These are phyloP conservation scores for Phycodurus eques DNA, from an alignment of 2,113 vertebrate genomes.

Conservation along the genomic window DNA sequence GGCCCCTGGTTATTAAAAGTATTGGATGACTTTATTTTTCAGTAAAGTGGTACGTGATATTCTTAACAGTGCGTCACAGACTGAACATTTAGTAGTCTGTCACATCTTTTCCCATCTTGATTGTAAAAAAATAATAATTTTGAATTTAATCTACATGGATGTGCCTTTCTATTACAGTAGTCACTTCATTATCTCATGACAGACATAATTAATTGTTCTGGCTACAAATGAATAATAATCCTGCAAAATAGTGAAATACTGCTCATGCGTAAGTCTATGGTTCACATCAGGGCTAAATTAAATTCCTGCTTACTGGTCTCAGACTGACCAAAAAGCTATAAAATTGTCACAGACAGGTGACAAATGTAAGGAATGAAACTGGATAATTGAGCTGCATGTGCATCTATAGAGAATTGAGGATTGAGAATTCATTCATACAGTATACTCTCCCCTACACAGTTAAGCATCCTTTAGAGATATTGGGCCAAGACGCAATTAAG, in stretches of 20 bases:
- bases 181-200: not conserved
- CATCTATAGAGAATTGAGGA: not conserved
- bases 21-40: not conserved
- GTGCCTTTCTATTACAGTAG: not conserved
- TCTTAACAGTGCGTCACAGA: not conserved
- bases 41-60: not conserved
- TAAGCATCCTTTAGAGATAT: not conserved
- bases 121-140: not conserved
- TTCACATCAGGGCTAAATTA: not conserved
- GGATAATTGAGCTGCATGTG: constrained; percentile 3
- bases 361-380: not conserved
- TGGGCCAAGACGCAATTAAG: too few relatives aligned
- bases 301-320: not conserved
- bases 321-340: constrained; percentile 5
- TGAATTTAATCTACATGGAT: not conserved
- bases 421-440: not conserved
- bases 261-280: not conserved
- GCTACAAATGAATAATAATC: not conserved
- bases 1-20: not conserved
- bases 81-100: not conserved
- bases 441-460: not conserved
- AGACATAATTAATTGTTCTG: not conserved
- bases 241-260: not conserved
- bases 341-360: constrained; percentile 4
- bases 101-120: not conserved